Evolutionary conservation across 2,888 invertebrate species (phyloP), one percentile per base, ranked within the genome.

Genomic region (Tetanocera ferruginea): DNA sequence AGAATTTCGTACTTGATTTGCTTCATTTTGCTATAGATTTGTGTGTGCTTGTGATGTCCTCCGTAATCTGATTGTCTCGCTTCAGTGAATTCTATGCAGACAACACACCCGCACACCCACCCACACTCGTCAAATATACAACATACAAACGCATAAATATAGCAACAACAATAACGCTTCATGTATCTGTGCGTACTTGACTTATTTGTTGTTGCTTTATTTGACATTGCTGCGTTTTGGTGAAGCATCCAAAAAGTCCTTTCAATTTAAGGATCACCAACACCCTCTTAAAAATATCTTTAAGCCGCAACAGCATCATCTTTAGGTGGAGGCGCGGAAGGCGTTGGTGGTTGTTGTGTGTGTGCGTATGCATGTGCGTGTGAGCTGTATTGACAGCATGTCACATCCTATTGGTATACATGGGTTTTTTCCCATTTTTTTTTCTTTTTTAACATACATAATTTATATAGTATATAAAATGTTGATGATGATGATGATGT

Each of bases 251-350:
- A 51, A 25, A 23, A 25, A 69, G 51, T 69, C 23, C 76, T 76
- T 76, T 70, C 76, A 76, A 76, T 76, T 76, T 76, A 76, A 76
- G 76, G 57, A 49, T 76, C 62, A 76, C 28, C 11, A 70, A 76
- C 76, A 76, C 76, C 69, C 76, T 64, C 76, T 70, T 52, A 52
- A 72, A 72, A 72, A 19, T 72, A 57, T 51, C 51, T 34, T 34
- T 51, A 17, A 28, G 49, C n/a, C 69, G 51, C 28, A 25, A 14
- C 14, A 25, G 80, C 82, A 82, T 83, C 80, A 82, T 83, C 80
- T 34, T 14, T 17, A 51, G 76, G 23, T 5, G 49, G 84, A 81
- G 81, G 80, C 4, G 28, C 17, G 9, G 14, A 69, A 25, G 49
- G 23, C 25, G 51, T 19, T 28, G 19, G 11, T 19, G 52, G 25